Base-by-base conservation (phyloP, 2,888 invertebrate species). In the Auanema freiburgensis region DNA sequence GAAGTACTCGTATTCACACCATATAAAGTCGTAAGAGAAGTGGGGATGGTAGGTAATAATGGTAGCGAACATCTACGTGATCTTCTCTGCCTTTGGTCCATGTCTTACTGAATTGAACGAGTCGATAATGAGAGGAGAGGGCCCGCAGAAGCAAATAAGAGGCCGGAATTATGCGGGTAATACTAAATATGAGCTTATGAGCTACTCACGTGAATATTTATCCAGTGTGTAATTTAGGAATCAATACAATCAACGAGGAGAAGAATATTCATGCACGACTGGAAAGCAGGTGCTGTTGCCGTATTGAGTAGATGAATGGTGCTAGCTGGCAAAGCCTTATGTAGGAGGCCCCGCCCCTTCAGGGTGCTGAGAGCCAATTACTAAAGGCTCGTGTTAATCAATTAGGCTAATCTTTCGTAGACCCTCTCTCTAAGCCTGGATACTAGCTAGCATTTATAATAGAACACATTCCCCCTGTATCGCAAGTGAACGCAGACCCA, bases 1-100 rank as follows among this genome's bases (percentile, higher is more conserved):
- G 49, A 46, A 18, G 59, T 42, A 18, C 46, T 21, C 16, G 16
- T 16, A 21, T 8, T 46, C 3, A 33, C 33, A 21, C 46, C 46
- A 8, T 16, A 46, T 3, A 21, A 3, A 8, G 21, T 16, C 1
- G 40, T 24, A 6, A 25, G 46, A n/a, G 64, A 46, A 42, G 51
- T 54, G 6, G 55, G 59, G 3, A 61, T 59, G 5, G 54, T 21
- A 6, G 63, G 59, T 23, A 66, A 52, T 12, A 66, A 50, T 12
- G 69, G 69, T 14, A 70, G 63, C 8, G 67, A 67, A 43, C 69
- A 70, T 16, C 69, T 46, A 12, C 69, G 60, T 21, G 66, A 57
- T 8, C 69, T 57, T 5, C 66, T 3, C 8, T 33, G 33, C 33
- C 33, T 57, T 25, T 56, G 46, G 14, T 61, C 59, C 57, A 58